Conservation (phyloP, 2,797 vertebrate genomes). For the Aldrovandia affinis region DNA sequence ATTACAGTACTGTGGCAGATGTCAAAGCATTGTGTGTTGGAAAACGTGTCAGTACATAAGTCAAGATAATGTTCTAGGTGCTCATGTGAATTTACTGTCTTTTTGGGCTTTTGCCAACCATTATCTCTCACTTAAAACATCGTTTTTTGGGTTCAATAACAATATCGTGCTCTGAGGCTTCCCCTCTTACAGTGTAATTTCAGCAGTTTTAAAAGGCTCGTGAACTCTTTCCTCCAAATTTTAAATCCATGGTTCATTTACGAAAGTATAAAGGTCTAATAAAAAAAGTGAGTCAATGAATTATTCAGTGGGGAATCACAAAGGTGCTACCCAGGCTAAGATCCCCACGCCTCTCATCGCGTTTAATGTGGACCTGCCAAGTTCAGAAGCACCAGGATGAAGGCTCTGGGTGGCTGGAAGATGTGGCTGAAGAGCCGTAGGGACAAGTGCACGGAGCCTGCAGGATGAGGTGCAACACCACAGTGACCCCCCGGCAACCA, state of each 20-base stretch:
- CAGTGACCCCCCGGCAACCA: neutral
- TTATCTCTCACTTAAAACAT: too few species aligned
- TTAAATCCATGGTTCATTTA: neutral
- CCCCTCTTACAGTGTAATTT: neutral
- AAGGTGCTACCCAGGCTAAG: neutral
- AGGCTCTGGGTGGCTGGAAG: neutral
- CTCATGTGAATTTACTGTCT: too few species aligned
- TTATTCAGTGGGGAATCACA: neutral
- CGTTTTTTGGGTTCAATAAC: too few species aligned
- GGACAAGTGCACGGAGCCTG: neutral
- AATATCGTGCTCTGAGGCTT: too few species aligned
- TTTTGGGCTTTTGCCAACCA: too few species aligned
- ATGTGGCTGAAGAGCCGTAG: neutral
- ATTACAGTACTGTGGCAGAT: too few species aligned
- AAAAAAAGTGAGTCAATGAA: neutral
- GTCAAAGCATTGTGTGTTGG: too few species aligned
- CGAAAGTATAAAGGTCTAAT: neutral
- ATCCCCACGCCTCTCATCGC: neutral
- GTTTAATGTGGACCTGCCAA: neutral
- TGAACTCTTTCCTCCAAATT: neutral
- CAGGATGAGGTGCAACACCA: neutral
- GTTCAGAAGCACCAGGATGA: constrained; percentile 3
- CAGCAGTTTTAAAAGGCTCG: neutral
- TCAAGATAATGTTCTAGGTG: too few species aligned
- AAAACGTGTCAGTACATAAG: too few species aligned